Conservation (phyloP, 2,888 invertebrate species). For the Cephus runcator region DNA sequence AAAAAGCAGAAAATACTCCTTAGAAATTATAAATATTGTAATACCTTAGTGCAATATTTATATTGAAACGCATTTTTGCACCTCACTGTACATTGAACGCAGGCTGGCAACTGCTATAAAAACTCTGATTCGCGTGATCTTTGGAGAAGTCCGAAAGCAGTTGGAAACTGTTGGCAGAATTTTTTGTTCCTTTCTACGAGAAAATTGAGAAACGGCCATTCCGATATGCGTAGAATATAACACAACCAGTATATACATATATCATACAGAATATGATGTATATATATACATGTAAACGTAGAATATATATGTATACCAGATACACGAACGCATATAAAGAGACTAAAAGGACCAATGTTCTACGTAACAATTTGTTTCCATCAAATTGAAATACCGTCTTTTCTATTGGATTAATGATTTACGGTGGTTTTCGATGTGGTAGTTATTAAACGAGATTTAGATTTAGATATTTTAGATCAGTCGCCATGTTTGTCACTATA, state of each 20-base stretch:
- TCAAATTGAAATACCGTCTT: background rate
- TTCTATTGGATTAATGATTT: background rate
- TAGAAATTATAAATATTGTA: background rate
- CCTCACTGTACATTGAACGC: background rate
- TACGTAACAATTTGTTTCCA: background rate
- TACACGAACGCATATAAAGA: background rate
- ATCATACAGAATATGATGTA: too few species aligned
- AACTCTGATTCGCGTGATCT: background rate
- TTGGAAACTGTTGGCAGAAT: background rate
- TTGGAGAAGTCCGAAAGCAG: background rate
- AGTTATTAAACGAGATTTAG: background rate
- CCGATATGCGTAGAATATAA: background rate
- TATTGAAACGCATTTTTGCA: background rate
- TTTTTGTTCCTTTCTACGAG: background rate
- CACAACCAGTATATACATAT: too few species aligned
- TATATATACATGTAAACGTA: too few species aligned
- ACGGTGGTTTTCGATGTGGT: background rate
- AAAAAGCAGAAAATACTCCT: background rate
- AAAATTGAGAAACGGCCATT: background rate
- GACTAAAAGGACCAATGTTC: constrained; percentile 3
- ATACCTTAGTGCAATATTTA: background rate
- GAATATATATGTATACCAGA: too few species aligned
- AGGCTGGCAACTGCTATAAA: background rate
- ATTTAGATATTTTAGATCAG: background rate
- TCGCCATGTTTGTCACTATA: background rate